phyloP scores from a whole-genome alignment of 2,888 invertebrate species.

The Drosophila neonasuta region DNA sequence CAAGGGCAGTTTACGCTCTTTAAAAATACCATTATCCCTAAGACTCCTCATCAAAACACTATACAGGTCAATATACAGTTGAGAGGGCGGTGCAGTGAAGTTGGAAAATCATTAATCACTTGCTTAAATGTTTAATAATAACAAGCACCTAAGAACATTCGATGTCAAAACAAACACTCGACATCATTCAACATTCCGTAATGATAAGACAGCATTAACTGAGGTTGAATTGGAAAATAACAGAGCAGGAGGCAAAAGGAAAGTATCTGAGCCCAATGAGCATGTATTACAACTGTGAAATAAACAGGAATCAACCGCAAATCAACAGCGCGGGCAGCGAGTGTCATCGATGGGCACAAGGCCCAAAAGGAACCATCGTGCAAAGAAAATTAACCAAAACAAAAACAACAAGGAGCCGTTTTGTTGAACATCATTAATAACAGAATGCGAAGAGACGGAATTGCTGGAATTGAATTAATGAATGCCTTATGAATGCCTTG shows the following conservation, averaged over 20 bases:
- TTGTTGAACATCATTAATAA: conserved; percentile 81
- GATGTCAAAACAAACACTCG: conserved; percentile 82
- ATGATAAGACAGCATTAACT: conserved; percentile 68
- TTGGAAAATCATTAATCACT: conserved; percentile 74
- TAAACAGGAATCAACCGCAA: conserved; percentile 66
- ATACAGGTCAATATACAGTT: conserved; percentile 21
- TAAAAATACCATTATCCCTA: conserved; percentile 9
- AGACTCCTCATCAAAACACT: conserved; percentile 4
- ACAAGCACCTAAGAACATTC: conserved; percentile 59
- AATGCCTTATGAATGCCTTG: conserved; percentile 68
- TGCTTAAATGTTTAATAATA: conserved; percentile 58
- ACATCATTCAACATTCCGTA: conserved; percentile 80
- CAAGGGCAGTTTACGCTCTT: neutral
- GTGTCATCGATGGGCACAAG: conserved; percentile 57
- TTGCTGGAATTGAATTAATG: conserved; percentile 73
- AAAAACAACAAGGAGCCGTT: conserved; percentile 63
- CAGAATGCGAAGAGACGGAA: conserved; percentile 72
- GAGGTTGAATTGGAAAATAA: conserved; percentile 20
- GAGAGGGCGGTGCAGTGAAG: conserved; percentile 23
- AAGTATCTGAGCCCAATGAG: conserved; percentile 40
- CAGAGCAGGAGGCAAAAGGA: neutral
- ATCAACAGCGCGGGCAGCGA: conserved; percentile 50
- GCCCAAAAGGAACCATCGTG: conserved; percentile 42
- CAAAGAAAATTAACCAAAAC: conserved; percentile 47
- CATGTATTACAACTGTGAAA: conserved; percentile 41